Conservation (phyloP, 1,140 invertebrate species). For the Drosophila tristis region DNA sequence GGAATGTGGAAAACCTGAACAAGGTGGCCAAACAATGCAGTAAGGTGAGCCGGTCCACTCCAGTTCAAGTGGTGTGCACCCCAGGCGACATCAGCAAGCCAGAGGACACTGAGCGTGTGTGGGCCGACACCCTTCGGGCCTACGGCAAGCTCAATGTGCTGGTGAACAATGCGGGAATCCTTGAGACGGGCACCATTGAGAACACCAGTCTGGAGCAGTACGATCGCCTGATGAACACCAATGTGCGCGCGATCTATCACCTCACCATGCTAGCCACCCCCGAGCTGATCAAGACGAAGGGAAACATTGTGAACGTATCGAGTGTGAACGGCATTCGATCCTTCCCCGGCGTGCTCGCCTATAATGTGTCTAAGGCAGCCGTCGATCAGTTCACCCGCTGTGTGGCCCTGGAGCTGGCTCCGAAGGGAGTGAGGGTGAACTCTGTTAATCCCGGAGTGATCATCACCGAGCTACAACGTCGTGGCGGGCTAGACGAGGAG, state of each 20-base stretch:
- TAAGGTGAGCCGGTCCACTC: constrained; percentile 63
- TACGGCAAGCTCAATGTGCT: constrained; percentile 91
- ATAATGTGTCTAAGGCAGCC: constrained; percentile 95
- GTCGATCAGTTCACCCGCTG: constrained; percentile 96
- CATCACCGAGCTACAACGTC: constrained; percentile 91
- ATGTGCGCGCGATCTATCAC: constrained; percentile 93
- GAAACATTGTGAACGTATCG: constrained; percentile 95
- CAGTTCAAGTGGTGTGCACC: constrained; percentile 40
- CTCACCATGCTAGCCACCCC: constrained; percentile 94
- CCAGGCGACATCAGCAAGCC: constrained; percentile 90
- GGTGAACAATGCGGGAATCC: constrained; percentile 95
- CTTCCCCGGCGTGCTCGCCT: constrained; percentile 91
- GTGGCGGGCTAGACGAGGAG: constrained; percentile 90
- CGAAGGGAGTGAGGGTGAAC: constrained; percentile 94
- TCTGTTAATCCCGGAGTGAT: constrained; percentile 93
- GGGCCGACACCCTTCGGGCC: constrained; percentile 89
- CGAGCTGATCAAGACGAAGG: constrained; percentile 91
- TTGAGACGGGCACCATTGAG: constrained; percentile 93
- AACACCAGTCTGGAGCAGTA: constrained; percentile 92
- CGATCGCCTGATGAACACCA: constrained; percentile 93
- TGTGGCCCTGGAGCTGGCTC: constrained; percentile 90
- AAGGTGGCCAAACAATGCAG: constrained; percentile 72
- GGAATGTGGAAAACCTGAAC: constrained; percentile 86
- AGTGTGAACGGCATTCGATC: constrained; percentile 94
- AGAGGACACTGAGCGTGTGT: constrained; percentile 89